These are phyloP conservation scores for Oxystoma pomonae DNA, from an alignment of 2,888 invertebrate species.

Conservation along the genomic window DNA sequence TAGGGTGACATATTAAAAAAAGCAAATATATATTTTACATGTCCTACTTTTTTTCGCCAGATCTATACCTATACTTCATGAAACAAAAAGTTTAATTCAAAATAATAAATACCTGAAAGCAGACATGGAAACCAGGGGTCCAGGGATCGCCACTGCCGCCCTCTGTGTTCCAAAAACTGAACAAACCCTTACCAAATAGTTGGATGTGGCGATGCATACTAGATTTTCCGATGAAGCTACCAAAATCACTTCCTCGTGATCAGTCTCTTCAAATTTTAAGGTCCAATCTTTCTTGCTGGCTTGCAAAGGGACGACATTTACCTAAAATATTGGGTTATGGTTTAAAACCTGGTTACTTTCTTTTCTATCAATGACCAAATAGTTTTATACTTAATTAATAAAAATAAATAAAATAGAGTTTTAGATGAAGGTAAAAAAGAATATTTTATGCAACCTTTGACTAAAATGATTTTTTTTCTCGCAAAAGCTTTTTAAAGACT, in stretches of 20 bases:
- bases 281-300: conserved; percentile 85
- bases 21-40: too few species aligned
- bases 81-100: too few species aligned
- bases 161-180: conserved; percentile 84
- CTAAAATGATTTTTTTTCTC: not conserved
- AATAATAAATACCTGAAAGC: conserved; percentile 44
- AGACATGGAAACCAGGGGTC: conserved; percentile 66
- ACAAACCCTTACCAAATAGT: conserved; percentile 75
- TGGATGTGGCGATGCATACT: conserved; percentile 74
- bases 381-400: too few species aligned
- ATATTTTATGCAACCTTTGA: too few species aligned
- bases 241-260: conserved; percentile 65
- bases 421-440: too few species aligned
- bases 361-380: too few species aligned
- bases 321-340: too few species aligned
- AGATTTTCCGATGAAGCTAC: conserved; percentile 65
- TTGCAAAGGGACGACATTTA: conserved; percentile 70
- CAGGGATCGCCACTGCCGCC: conserved; percentile 69
- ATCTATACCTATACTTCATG: too few species aligned
- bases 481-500: not conserved
- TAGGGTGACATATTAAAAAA: too few species aligned
- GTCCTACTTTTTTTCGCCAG: too few species aligned
- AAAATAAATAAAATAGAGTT: too few species aligned
- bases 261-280: conserved; percentile 64
- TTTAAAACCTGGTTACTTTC: too few species aligned